Evolutionary conservation across 2,888 invertebrate species (phyloP).

Genomic region (Pristionchus japonicus): DNA sequence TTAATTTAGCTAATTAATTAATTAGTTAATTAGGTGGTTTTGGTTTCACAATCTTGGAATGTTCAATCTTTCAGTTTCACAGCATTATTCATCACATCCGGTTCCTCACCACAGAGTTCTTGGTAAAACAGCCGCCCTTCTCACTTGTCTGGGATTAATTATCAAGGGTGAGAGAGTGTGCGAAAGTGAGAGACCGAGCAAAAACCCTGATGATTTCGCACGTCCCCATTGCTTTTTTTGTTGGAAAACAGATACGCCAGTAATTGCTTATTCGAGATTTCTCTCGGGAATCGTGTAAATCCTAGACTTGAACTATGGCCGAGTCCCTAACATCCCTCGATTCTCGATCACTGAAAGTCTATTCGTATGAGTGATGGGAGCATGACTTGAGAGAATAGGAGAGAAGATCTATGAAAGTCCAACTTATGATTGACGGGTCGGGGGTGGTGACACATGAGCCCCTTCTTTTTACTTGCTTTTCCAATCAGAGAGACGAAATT

Average conservation of each 20-base stretch:
- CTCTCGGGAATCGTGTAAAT: no score
- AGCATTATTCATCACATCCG: background rate
- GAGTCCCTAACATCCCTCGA: no score
- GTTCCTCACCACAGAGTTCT: no score
- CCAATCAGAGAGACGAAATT: background rate
- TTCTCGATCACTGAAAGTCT: no score
- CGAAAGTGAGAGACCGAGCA: background rate
- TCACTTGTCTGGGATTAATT: conserved; percentile 1
- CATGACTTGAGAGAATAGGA: background rate
- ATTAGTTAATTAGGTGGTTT: background rate
- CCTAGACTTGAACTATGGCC: no score
- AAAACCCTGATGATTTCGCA: background rate
- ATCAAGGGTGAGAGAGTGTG: background rate
- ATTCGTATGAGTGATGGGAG: background rate
- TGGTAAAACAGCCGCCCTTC: background rate
- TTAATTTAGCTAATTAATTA: background rate
- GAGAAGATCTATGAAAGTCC: background rate
- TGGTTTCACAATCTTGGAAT: background rate
- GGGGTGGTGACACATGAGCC: background rate
- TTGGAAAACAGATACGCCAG: background rate
- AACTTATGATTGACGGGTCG: background rate
- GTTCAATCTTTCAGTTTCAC: background rate
- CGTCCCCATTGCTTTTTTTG: background rate
- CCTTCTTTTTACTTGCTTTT: background rate
- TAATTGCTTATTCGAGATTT: background rate